Evolutionary conservation across 1,140 invertebrate genomes (phyloP).

Genomic region (Drosophila albomicans): DNA sequence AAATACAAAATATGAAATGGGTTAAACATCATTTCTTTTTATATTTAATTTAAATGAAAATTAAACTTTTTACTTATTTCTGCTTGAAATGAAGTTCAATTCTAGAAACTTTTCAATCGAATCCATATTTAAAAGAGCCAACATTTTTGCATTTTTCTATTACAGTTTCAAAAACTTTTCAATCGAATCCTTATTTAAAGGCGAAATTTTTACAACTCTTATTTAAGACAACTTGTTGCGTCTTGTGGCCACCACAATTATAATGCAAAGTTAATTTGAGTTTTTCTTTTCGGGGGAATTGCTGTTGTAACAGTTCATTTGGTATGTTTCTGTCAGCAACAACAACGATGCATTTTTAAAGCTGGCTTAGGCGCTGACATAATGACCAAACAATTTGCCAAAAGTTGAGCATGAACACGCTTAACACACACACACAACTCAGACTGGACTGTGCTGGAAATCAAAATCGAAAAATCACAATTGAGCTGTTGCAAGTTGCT

Average conservation of each 20-base stretch:
- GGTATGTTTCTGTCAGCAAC: background rate
- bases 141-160: no score
- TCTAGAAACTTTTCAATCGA: no score
- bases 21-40: no score
- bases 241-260: background rate
- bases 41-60: no score
- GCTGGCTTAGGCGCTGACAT: slow-evolving; percentile 54
- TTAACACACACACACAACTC: background rate
- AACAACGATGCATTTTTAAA: slow-evolving; percentile 18
- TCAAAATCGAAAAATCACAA: slow-evolving; percentile 50
- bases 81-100: no score
- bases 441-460: slow-evolving; percentile 18
- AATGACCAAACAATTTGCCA: slow-evolving; percentile 72
- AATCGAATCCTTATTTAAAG: no score
- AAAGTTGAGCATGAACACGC: slow-evolving; percentile 32
- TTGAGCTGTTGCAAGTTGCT: slow-evolving; percentile 55
- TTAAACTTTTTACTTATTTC: no score
- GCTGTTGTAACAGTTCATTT: slow-evolving; percentile 4
- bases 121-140: no score
- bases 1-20: no score
- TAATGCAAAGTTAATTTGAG: background rate
- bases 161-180: no score
- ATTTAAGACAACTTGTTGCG: no score
- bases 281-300: background rate
- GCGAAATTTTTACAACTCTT: no score